Percentiles rank a stretch among this genome's conserved stretches.
Evolutionary conservation across 2,888 invertebrate species (phyloP).

Genomic region (Brachypterus glaber): DNA sequence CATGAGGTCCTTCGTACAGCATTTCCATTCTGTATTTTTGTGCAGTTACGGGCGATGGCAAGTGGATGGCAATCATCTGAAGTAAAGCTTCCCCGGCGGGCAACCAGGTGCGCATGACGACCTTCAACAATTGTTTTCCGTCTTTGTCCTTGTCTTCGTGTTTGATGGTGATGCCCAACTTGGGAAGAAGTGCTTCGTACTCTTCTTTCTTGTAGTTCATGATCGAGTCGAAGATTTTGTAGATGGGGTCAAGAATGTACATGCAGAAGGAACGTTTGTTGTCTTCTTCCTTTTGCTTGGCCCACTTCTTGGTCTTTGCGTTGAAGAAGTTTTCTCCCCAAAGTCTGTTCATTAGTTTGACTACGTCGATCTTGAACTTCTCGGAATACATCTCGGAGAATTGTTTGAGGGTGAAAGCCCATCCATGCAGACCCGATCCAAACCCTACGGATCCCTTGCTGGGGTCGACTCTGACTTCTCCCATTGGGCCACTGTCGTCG

Average conservation of each 20-base stretch:
- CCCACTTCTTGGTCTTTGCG: conserved; percentile 95
- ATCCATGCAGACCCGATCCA: conserved; percentile 98
- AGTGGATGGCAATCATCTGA: conserved; percentile 99
- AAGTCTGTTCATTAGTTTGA: conserved; percentile 92
- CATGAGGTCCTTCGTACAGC: conserved; percentile 97
- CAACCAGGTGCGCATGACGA: conserved; percentile 98
- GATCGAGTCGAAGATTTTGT: conserved; percentile 77
- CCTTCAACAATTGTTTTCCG: conserved; percentile 91
- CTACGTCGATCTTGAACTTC: conserved; percentile 96
- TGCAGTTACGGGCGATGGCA: conserved; percentile 97
- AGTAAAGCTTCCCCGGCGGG: conserved; percentile 99
- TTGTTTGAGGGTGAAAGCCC: conserved; percentile 99
- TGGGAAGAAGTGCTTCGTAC: conserved; percentile 75
- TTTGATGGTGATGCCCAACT: conserved; percentile 85
- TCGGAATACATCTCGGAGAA: conserved; percentile 98
- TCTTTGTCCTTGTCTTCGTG: conserved; percentile 95
- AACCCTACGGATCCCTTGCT: conserved; percentile 99
- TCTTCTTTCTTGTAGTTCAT: conserved; percentile 69
- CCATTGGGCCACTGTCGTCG: conserved; percentile 98
- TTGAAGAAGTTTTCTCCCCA: conserved; percentile 99
- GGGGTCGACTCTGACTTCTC: conserved; percentile 95
- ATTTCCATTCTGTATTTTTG: conserved; percentile 99
- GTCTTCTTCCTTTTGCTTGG: conserved; percentile 79
- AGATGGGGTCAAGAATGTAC: conserved; percentile 98
- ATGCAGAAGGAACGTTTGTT: conserved; percentile 98